These are phyloP conservation scores for Gnathonemus echidnorhynchus DNA, from an alignment of 2,113 vertebrate species.

Conservation along the genomic window DNA sequence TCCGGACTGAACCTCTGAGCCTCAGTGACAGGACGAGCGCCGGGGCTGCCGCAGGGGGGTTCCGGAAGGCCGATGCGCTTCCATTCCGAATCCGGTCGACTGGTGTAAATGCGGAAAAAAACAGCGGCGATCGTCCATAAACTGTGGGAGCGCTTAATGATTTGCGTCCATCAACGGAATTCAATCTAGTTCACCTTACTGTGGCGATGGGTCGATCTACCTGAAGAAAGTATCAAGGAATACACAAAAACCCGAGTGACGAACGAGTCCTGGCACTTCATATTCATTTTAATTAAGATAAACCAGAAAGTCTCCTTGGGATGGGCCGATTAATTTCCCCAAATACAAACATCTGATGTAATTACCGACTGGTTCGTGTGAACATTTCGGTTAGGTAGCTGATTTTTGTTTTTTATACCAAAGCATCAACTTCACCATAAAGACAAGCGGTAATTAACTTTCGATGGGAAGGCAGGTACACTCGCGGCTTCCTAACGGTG, in stretches of 20 bases:
- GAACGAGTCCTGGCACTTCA: background rate
- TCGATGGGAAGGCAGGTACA: background rate
- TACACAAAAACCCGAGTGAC: background rate
- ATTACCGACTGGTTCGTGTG: background rate
- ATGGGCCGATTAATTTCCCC: background rate
- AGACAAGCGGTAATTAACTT: background rate
- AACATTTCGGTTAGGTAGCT: background rate
- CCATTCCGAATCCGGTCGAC: background rate
- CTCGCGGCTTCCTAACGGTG: background rate
- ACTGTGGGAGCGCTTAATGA: background rate
- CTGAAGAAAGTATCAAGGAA: background rate
- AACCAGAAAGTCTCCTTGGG: background rate
- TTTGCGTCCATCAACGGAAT: background rate
- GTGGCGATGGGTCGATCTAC: background rate
- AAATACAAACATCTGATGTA: background rate
- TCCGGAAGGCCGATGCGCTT: background rate
- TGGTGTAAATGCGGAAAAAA: background rate
- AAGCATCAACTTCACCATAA: background rate
- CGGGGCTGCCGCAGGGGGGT: conserved; percentile 1
- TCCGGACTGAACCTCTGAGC: background rate
- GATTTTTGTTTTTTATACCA: background rate
- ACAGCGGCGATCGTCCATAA: background rate
- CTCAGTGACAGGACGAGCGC: background rate
- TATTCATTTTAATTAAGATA: background rate
- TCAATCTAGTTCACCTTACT: background rate